Evolutionary conservation across 2,797 vertebrate species (phyloP), one percentile per base, ranked within the genome.

Genomic region (Clarias pachynema): DNA sequence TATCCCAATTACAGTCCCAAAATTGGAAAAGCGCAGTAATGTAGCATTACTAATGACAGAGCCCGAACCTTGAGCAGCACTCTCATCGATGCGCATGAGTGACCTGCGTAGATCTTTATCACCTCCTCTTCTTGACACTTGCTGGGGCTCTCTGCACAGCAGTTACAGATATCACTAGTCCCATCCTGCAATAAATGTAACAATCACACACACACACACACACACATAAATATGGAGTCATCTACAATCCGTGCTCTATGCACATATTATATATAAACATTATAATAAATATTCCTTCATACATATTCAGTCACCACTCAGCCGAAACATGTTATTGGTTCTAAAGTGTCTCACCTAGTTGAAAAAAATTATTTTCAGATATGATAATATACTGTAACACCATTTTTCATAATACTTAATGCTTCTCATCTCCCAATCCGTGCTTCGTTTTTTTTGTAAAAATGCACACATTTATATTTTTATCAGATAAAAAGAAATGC

Each of bases 31-130:
- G 59, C 1, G 14, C n/a, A 34, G 26, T 44, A 59, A 70, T 77
- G 63, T 53, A 79, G 31, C 9, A 0, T 80, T 80, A 26, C 4
- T 85, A 82, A 82, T 26, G 14, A 40, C 4, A 24, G 3, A n/a
- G 77, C 20, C 80, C 86, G 56, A 40, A 97, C 96, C 96, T 98
- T 97, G 44, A 98, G 95, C 66, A 96, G 91, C 81, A 96, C 91
- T 83, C 95, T 95, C 91, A 97, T 95, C 34, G 94, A 93, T 60
- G 86, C 93, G 57, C 97, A 97, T 14, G 96, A 95, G 83, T 94
- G 95, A 53, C 95, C 87, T 0, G 95, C 93, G 83, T 96, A 95
- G 0, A 97, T 94, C 88, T 94, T 95, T 88, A 97, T 89, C 5
- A 89, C 86, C 85, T 94, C 93, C 86, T 96, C 95, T 86, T 96